A percentile compares a stretch with the other conserved stretches of the same genome.
Evolutionary conservation across 2,888 invertebrate genomes (phyloP).

Genomic region (Timema podura): DNA sequence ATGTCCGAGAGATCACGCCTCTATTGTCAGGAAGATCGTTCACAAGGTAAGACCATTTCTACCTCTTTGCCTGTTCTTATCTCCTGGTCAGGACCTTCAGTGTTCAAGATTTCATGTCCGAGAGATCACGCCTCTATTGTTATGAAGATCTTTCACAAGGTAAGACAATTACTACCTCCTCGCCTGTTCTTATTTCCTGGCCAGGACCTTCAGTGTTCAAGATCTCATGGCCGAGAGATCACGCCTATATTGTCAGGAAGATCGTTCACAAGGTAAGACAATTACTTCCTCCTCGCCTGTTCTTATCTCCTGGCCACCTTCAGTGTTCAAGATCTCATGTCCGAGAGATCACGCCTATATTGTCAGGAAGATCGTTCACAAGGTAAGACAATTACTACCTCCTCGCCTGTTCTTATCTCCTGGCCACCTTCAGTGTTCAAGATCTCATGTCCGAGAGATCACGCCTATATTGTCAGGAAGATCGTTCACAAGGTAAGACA

Average conservation of each 20-base stretch:
- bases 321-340: too few species aligned
- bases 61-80: too few species aligned
- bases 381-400: not conserved
- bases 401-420: not conserved
- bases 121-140: too few species aligned
- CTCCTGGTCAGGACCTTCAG: too few species aligned
- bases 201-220: slow-evolving; percentile 83
- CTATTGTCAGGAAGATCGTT: not conserved
- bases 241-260: slow-evolving; percentile 80
- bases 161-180: not conserved
- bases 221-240: slow-evolving; percentile 83
- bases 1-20: not conserved
- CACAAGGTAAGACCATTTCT: not conserved
- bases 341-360: not conserved
- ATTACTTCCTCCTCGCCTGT: not conserved
- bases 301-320: too few species aligned
- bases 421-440: not conserved
- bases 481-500: not conserved
- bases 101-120: too few species aligned
- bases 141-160: too few species aligned
- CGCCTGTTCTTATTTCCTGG: too few species aligned
- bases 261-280: slow-evolving; percentile 66
- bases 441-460: not conserved
- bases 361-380: not conserved
- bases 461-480: not conserved